These are phyloP conservation scores for Magallana nippona DNA, from an alignment of 2,888 invertebrate species.

Conservation along the genomic window DNA sequence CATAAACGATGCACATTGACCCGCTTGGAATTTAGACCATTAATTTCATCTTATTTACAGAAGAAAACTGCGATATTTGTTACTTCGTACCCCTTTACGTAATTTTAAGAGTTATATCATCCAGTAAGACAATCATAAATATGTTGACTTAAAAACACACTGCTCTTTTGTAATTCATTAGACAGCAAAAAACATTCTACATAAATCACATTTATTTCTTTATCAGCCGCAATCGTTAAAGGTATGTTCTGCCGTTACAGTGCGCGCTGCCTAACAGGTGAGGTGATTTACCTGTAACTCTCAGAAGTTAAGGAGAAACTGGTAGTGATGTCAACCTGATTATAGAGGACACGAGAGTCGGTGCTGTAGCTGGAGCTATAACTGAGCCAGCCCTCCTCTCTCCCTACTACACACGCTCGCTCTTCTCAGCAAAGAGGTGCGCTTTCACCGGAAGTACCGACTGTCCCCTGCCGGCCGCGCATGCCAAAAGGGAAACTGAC, in stretches of 20 bases:
- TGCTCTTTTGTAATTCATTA: too few species aligned
- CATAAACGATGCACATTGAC: too few species aligned
- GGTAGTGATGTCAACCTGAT: constrained; percentile 14
- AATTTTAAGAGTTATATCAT: too few species aligned
- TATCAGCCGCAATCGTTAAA: too few species aligned
- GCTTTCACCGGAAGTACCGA: neutral
- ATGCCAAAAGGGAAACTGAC: constrained; percentile 1
- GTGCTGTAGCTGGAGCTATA: neutral
- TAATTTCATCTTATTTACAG: too few species aligned
- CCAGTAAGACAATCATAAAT: too few species aligned
- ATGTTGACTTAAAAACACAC: too few species aligned
- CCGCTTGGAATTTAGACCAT: too few species aligned
- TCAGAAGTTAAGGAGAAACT: neutral
- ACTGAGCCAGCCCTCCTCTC: neutral
- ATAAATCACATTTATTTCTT: too few species aligned
- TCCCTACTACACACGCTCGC: neutral
- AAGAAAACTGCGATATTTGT: too few species aligned
- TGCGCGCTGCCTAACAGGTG: neutral
- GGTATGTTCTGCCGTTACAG: neutral
- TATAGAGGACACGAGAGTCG: neutral
- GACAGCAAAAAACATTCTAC: too few species aligned
- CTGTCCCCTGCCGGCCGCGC: constrained; percentile 21
- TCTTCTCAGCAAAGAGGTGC: constrained; percentile 15
- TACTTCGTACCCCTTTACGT: too few species aligned
- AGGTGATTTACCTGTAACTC: neutral